Percentiles rank a stretch among this genome's conserved stretches.
Conservation (phyloP, 2,797 vertebrate species). For the Sciurus carolinensis region DNA sequence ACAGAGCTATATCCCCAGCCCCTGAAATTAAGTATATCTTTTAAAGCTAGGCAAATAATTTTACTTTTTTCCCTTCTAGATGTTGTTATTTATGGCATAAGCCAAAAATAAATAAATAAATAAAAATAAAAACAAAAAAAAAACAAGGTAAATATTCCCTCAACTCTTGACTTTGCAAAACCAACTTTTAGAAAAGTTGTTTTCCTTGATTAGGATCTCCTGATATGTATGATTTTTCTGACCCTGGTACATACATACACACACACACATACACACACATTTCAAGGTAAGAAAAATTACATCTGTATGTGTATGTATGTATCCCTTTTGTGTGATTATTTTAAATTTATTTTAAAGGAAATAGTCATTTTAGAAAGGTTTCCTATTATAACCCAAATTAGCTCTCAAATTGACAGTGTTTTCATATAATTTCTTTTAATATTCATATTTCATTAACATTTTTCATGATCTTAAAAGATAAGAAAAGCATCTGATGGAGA, state of each 20-base stretch:
- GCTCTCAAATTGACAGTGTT: slow-evolving; percentile 24
- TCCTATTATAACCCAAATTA: slow-evolving; percentile 27
- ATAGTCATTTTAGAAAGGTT: slow-evolving; percentile 31
- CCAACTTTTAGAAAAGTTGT: slow-evolving; percentile 32
- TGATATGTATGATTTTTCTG: slow-evolving; percentile 53
- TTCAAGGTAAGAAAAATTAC: slow-evolving; percentile 29
- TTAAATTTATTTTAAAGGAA: slow-evolving; percentile 64
- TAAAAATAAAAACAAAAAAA: not conserved
- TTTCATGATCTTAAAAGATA: slow-evolving; percentile 46
- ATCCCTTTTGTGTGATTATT: not conserved
- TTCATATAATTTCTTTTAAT: not conserved
- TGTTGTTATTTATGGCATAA: slow-evolving; percentile 55
- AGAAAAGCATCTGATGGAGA: slow-evolving; percentile 52
- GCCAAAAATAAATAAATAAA: not conserved
- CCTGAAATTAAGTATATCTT: slow-evolving; percentile 40
- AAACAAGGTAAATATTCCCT: not conserved
- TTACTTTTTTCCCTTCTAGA: not conserved
- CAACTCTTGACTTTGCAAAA: slow-evolving; percentile 53
- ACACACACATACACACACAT: not conserved
- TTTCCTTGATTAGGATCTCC: slow-evolving; percentile 42
- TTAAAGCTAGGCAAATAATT: slow-evolving; percentile 61
- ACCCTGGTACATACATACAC: not conserved
- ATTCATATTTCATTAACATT: slow-evolving; percentile 44
- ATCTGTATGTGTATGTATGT: not conserved
- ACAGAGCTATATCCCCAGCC: too few species aligned